Base-by-base conservation (phyloP, 1,140 invertebrate species). In the Cotesia chilonis region DNA sequence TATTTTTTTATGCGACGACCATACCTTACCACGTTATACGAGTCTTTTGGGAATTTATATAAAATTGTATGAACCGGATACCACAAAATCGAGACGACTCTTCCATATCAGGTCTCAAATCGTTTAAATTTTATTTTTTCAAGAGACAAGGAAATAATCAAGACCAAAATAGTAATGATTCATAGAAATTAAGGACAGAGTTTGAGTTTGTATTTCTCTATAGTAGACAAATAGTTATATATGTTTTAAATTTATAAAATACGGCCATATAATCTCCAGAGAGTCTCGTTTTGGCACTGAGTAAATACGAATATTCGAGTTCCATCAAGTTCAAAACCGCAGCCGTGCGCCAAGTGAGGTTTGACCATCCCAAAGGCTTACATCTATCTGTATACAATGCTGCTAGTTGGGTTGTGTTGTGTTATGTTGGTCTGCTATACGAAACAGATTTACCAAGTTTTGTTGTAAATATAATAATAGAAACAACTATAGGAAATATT, bases 261-360 rank as follows among this genome's bases (percentile, higher is more conserved):
- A 41, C 28, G 37, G 37, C 35, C 36, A 63, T 36, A 47, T 47
- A 41, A 41, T 36, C 35, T 63, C 60, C 4, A 63, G 60, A 35
- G 60, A 63, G 12, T 63, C 60, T 41, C 28, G 60, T 12, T 12
- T 63, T 63, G 60, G 60, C 60, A 28, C 28, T 37, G 36, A 47
- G 36, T 70, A 59, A 70, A 70, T 70, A 60, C 57, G 68, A 61
- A 59, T 60, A 60, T 35, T 59, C 35, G 71, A 61, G 63, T 74
- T 60, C 69, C 69, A 71, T 74, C 69, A 70, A 71, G 65, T 74
- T 68, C 69, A 41, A 68, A 74, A 74, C 73, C 73, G 65, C 73
- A 71, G 65, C 57, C 51, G 73, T 71, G 36, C 59, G 57, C 64
- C 73, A 74, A 74, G 65, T 68, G 73, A 51, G 47, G 57, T 74